phyloP scores from a whole-genome alignment of 2,113 vertebrate genomes.

The Zingel zingel region DNA sequence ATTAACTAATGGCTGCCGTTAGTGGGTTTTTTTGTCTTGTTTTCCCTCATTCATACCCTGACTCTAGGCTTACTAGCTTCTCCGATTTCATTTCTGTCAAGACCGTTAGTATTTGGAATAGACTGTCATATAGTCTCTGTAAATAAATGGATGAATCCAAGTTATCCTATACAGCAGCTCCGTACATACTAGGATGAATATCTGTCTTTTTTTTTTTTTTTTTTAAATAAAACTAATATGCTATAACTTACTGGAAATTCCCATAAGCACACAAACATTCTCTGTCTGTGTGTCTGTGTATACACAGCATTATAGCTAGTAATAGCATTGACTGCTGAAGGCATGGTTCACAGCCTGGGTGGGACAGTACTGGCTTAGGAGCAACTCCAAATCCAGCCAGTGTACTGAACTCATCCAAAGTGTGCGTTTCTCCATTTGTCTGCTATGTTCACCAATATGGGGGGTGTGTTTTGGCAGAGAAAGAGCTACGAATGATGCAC shows the following conservation, averaged over 20 bases:
- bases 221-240: constrained; percentile 3
- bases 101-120: neutral
- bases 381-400: constrained; percentile 49
- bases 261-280: constrained; percentile 28
- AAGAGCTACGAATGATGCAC: constrained; percentile 29
- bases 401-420: constrained; percentile 37
- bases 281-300: constrained; percentile 29
- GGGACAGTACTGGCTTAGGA: constrained; percentile 56
- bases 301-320: constrained; percentile 39
- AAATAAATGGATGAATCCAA: constrained; percentile 6
- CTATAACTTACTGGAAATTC: constrained; percentile 32
- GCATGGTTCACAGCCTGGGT: constrained; percentile 52
- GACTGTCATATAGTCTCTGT: neutral
- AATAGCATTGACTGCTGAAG: constrained; percentile 47
- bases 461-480: constrained; percentile 46
- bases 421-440: constrained; percentile 17
- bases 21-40: neutral
- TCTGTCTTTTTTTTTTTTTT: constrained; percentile 1
- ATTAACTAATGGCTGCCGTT: neutral
- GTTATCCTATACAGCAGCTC: constrained; percentile 13
- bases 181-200: neutral
- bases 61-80: neutral
- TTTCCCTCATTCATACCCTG: neutral
- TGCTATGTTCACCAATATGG: constrained; percentile 18
- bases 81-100: neutral